Base-by-base conservation (phyloP, 2,888 invertebrate species). In the Taphrorychus bicolor region DNA sequence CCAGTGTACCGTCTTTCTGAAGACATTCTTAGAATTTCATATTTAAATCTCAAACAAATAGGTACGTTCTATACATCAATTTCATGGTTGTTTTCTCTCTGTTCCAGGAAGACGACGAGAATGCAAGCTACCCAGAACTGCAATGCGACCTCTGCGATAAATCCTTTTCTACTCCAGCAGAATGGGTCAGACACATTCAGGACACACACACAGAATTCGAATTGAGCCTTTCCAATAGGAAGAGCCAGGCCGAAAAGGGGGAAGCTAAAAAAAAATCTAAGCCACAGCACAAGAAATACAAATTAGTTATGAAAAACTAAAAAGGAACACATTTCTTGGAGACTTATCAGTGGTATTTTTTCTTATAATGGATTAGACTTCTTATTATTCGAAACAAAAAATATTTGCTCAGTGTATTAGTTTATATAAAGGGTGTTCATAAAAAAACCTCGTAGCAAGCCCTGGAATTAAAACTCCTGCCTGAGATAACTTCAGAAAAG, bases 121-220 rank as follows among this genome's bases (percentile, higher is more conserved):
- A 89, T 70, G 91, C 90, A 70, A 89, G 84, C 58, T 86, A 85
- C 75, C 86, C 92, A n/a, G 86, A 92, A 45, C 82, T 93, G 5
- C 88, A 90, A 61, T 93, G 93, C 80, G 92, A 93, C 77, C 83
- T 93, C 16, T 93, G 93, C 76, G 90, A 86, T 85, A 90, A 85
- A 85, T 85, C 84, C 81, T 91, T 90, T 83, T 87, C 90, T 49
- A 92, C 92, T 68, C 93, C 94, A 0, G 93, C 89, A 17, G 93
- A 93, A 82, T 94, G 94, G 94, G 94, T 94, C 51, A 89, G 92
- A 3, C 94, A 94, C 78, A 91, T 94, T 78, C 93, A 93, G 80
- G 91, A 88, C 78, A 89, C 91, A 24, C 94, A 94, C 81, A 93
- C 93, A 0, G 93, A 93, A 79, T 79, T 85, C 69, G 92, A 93